Evolutionary conservation across 2,888 invertebrate genomes (phyloP).

Genomic region (Allygus modestus): DNA sequence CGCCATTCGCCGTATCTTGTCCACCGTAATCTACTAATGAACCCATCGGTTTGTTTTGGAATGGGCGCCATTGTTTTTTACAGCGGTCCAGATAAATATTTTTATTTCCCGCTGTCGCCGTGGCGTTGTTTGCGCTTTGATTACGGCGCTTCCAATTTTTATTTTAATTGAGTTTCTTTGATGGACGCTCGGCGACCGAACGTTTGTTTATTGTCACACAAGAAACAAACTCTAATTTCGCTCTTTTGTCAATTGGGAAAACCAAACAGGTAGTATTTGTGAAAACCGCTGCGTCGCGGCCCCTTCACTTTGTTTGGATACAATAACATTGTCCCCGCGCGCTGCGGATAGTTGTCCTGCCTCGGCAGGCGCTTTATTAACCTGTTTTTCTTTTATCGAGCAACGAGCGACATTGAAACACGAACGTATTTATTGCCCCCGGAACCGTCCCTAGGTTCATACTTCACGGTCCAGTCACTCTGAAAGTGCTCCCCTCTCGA

Average conservation of each 20-base stretch:
- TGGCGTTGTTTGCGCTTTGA: conserved; percentile 56
- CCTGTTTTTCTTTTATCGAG: conserved; percentile 22
- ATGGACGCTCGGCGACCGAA: conserved; percentile 49
- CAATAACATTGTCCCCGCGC: conserved; percentile 49
- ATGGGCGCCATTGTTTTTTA: conserved; percentile 56
- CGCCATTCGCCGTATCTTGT: conserved; percentile 51
- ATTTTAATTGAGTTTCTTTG: conserved; percentile 63
- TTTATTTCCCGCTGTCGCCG: conserved; percentile 44
- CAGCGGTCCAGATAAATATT: conserved; percentile 57
- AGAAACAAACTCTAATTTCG: conserved; percentile 57
- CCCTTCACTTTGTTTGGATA: conserved; percentile 56
- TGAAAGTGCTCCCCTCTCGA: conserved; percentile 24
- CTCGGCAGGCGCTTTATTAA: conserved; percentile 22
- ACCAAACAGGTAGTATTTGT: conserved; percentile 33
- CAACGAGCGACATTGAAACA: not conserved
- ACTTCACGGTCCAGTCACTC: conserved; percentile 39
- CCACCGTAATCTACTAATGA: conserved; percentile 57
- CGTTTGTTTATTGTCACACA: conserved; percentile 59
- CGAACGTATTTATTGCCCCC: conserved; percentile 12
- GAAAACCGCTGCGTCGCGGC: not conserved
- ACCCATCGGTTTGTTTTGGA: conserved; percentile 54
- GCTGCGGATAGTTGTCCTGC: conserved; percentile 20
- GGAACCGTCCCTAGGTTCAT: not conserved
- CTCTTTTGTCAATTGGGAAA: conserved; percentile 56
- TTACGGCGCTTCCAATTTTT: conserved; percentile 61